These are phyloP conservation scores for Natrix natrix DNA, from an alignment of 2,797 vertebrate species.

Conservation along the genomic window DNA sequence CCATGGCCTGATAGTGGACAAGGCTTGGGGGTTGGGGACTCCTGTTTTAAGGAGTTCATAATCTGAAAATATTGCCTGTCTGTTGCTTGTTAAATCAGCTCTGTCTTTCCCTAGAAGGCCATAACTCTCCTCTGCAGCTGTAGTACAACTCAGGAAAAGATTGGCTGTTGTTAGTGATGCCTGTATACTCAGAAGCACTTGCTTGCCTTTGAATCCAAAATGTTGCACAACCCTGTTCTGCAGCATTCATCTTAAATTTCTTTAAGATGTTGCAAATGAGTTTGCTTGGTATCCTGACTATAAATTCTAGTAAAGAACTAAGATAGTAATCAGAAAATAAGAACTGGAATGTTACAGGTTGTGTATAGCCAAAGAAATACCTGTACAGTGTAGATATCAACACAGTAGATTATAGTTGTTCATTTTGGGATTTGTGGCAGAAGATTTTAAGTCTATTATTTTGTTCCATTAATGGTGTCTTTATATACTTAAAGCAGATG, in stretches of 20 bases:
- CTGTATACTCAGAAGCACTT: background rate
- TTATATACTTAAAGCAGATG: background rate
- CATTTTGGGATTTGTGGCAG: background rate
- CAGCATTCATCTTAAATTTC: background rate
- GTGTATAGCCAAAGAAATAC: background rate
- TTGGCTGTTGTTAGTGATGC: background rate
- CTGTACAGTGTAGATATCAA: background rate
- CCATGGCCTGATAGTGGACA: background rate
- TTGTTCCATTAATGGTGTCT: background rate
- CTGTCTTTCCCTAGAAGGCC: background rate
- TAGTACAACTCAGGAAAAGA: background rate
- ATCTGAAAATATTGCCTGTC: background rate
- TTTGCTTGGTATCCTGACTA: background rate
- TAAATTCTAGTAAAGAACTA: background rate
- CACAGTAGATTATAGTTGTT: background rate
- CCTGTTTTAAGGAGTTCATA: background rate
- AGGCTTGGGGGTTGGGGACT: too few relatives aligned
- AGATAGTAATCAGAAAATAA: background rate
- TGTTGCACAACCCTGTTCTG: background rate
- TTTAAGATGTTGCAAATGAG: conserved; percentile 16
- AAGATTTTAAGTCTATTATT: background rate
- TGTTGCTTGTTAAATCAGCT: background rate
- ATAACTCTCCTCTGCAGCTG: background rate
- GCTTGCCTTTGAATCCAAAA: background rate
- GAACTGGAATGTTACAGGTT: background rate